Base-by-base conservation (phyloP, 2,113 vertebrate species). In the Campylomormyrus tamandua region DNA sequence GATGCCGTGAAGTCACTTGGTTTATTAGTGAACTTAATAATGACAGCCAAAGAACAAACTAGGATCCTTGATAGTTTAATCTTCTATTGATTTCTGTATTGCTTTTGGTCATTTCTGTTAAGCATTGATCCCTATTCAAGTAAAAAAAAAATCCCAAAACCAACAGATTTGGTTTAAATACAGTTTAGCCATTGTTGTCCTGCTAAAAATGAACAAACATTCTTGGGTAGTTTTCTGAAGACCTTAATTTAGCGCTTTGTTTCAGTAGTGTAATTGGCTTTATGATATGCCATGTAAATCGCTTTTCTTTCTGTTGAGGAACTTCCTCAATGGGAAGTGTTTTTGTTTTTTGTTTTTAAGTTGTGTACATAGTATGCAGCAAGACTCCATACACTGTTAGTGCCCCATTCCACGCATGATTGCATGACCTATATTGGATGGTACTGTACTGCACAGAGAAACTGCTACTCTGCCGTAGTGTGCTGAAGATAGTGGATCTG, bases 341-440 rank as follows among this genome's bases (percentile, higher is more conserved):
- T 31, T 66, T 66, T 62, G 24, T 31, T 62, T 31, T 66, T 66
- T 62, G 24, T 31, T 9, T 31, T 84, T 19, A 91, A 88, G 62
- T 90, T 83, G 90, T 91, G 91, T 87, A 89, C 92, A 90, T 90
- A 90, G 94, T 94, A 95, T 95, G 95, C 91, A 90, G 70, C 92
- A 90, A 90, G 90, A 90, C 87, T 48, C 87, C 92, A 93, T 94
- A 90, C 92, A 91, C 93, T 90, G 87, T 90, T 91, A 88, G 89
- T 91, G 91, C 90, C 90, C 17, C 93, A 95, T 94, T 92, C 94
- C 90, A 91, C 95, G 96, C 96, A 96, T 95, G 96, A 94, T 52
- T 53, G 95, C 95, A 96, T 96, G 90, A 93, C 93, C 95, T 96
- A 93, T 91, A 92, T 91, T 94, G 92, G 90, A 93, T 90, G 93